A percentile compares a stretch with the other conserved stretches of the same genome.
Conservation (phyloP, 2,888 invertebrate genomes). For the Drosophila pseudotalamancana region DNA sequence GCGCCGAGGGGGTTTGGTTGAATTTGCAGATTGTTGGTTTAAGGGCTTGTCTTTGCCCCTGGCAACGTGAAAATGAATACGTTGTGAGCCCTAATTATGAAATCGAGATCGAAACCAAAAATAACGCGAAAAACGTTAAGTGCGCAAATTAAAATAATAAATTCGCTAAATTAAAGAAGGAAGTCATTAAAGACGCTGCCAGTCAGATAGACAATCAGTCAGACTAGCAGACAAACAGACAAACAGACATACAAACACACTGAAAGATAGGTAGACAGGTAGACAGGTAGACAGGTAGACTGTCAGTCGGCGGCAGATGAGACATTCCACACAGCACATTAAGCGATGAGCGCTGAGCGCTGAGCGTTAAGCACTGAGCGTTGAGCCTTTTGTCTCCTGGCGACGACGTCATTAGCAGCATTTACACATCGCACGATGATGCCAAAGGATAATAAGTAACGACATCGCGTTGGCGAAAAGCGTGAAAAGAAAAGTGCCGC, state of each 20-base stretch:
- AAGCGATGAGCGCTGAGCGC: constrained; percentile 16
- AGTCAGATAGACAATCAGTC: neutral
- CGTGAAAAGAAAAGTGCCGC: constrained; percentile 62
- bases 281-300: neutral
- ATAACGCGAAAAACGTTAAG: constrained; percentile 48
- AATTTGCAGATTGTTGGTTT: constrained; percentile 14
- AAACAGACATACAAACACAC: neutral
- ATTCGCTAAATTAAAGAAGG: constrained; percentile 70
- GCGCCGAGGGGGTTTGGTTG: neutral
- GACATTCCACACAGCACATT: constrained; percentile 22
- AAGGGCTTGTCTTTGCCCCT: constrained; percentile 29
- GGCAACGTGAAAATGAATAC: constrained; percentile 45
- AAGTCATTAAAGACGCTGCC: constrained; percentile 59
- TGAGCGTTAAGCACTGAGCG: constrained; percentile 18
- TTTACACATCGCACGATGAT: constrained; percentile 65
- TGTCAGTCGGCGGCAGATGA: constrained; percentile 19
- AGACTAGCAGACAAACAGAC: neutral
- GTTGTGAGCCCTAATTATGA: constrained; percentile 55
- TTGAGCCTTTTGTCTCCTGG: constrained; percentile 55
- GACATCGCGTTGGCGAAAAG: constrained; percentile 27
- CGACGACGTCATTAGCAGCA: constrained; percentile 76
- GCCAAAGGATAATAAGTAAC: constrained; percentile 72
- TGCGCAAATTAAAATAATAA: constrained; percentile 78
- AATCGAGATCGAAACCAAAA: constrained; percentile 64
- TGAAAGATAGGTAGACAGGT: neutral